Base-by-base conservation (phyloP, 2,113 vertebrate species). In the Morone chrysops region DNA sequence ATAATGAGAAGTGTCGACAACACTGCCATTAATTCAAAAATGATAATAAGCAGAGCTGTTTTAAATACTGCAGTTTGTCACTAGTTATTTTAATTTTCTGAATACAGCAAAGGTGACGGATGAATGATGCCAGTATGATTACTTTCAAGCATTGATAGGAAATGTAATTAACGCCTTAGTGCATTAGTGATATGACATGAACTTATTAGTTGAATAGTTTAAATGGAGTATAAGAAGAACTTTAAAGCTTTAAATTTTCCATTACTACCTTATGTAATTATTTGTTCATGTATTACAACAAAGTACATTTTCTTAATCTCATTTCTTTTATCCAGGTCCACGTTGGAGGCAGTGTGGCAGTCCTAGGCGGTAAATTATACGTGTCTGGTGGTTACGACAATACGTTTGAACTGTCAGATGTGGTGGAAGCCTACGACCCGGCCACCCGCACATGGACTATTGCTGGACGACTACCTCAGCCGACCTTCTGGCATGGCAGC, bases 401-500 rank as follows among this genome's bases (percentile, higher is more conserved):
- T 81, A 98, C 98, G 0, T 99, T 98, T 48, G 98, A 99, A 81
- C 96, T 99, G 81, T 99, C 98, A 0, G 97, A 97, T 0, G 96
- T 98, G 60, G 96, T 99, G 76, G 98, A 99, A 54, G 96, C 96
- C 0, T 99, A 96, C 0, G 96, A 99, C 75, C 97, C 98, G 0
- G 92, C 94, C 82, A 87, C 95, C 0, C 94, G 96, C 4, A 70
- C 85, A 0, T 99, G 98, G 98, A 94, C 92, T 0, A 60, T 94
- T 0, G 95, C 96, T 6, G 98, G 97, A 0, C 96, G 94, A 1
- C 96, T 99, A 1, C 98, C 98, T 0, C 98, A 99, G 92, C 97
- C 97, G 48, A 99, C 97, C 73, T 99, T 99, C 95, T 99, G 98
- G 98, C 98, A 99, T 0, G 97, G 97, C 94, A 99, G 97, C 0